Percentiles rank a stretch among this genome's conserved stretches.
Evolutionary conservation across 2,888 invertebrate genomes (phyloP).

Genomic region (Conops quadrifasciatus): DNA sequence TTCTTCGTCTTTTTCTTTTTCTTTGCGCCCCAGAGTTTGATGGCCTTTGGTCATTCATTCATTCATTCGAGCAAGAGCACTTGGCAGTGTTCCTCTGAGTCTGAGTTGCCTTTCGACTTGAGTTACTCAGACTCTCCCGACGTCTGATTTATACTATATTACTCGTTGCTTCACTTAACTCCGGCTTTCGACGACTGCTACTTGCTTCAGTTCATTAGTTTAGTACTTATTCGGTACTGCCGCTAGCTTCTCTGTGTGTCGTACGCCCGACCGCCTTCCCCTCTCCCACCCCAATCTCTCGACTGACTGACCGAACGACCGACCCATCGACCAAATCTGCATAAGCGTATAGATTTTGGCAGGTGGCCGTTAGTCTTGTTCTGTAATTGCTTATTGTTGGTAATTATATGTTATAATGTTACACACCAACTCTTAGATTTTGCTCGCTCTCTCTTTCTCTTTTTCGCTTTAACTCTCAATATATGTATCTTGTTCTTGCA

Average conservation of each 20-base stretch:
- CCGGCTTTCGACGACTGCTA: background rate
- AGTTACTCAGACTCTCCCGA: background rate
- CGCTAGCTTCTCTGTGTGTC: background rate
- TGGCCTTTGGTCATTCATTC: conserved; percentile 30
- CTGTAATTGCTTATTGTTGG: conserved; percentile 32
- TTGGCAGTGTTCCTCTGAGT: background rate
- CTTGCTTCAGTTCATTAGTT: background rate
- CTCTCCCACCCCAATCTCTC: no score
- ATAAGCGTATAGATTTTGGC: no score
- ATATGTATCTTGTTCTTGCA: no score
- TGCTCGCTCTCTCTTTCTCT: conserved; percentile 2
- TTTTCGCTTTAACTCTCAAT: conserved; percentile 13
- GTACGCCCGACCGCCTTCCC: no score
- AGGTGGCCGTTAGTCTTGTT: no score
- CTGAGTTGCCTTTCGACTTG: background rate
- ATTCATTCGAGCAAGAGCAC: background rate
- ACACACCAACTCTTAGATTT: conserved; percentile 17
- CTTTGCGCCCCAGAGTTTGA: conserved; percentile 25
- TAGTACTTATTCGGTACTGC: background rate
- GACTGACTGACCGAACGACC: conserved; percentile 5
- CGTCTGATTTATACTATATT: conserved; percentile 26
- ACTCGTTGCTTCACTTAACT: conserved; percentile 20
- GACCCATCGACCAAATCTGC: no score
- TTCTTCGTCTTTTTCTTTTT: background rate
- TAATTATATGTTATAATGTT: conserved; percentile 34